These are phyloP conservation scores for Tenthredo notha DNA, from an alignment of 2,888 invertebrate genomes.

Conservation along the genomic window DNA sequence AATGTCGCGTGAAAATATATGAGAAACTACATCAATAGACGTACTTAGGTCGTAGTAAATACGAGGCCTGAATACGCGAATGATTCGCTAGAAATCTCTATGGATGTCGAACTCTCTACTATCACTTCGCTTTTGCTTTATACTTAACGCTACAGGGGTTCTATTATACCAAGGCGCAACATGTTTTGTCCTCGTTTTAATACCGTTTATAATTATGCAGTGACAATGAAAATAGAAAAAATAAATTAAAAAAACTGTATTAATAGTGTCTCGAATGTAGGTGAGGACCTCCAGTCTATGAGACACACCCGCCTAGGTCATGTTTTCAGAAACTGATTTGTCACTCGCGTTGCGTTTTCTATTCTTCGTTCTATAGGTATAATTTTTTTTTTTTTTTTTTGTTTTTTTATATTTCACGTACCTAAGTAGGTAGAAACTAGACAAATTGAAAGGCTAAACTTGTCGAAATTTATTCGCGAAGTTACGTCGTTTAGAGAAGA, in stretches of 20 bases:
- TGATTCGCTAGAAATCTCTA: constrained; percentile 20
- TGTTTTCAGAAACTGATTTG: constrained; percentile 2
- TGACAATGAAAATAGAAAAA: not conserved
- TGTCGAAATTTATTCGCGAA: not conserved
- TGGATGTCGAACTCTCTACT: constrained; percentile 6
- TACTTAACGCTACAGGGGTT: not conserved
- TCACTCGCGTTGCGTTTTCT: not conserved
- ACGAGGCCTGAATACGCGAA: constrained; percentile 41
- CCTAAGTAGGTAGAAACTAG: not conserved
- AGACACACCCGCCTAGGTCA: not conserved
- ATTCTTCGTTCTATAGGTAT: not conserved
- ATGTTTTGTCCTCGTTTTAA: constrained; percentile 26
- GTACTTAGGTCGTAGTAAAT: not conserved
- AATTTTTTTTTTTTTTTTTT: too few relatives aligned
- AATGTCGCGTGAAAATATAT: not conserved
- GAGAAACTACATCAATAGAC: not conserved
- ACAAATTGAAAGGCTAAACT: not conserved
- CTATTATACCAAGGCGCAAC: not conserved
- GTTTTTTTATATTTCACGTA: too few relatives aligned
- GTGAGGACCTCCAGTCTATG: not conserved
- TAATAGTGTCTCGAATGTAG: not conserved
- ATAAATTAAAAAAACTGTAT: not conserved
- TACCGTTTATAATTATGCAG: constrained; percentile 38
- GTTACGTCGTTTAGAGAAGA: not conserved
- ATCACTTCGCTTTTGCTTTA: not conserved